Conservation (phyloP, 2,113 vertebrate species). For the Athene noctua region DNA sequence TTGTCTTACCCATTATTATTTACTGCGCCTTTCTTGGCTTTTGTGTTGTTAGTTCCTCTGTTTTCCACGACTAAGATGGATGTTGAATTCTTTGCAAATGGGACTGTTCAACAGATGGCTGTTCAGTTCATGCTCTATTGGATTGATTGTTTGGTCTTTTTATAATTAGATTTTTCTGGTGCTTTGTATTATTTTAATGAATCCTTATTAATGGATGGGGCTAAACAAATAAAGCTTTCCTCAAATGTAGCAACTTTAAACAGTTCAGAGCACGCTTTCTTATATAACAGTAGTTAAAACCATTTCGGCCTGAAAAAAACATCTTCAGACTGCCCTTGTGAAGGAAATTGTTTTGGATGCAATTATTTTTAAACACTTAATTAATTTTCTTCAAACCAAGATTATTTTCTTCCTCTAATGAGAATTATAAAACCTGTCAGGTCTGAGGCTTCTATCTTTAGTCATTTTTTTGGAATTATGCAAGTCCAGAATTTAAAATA, state of each 20-base stretch:
- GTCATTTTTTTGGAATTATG: conserved; percentile 37
- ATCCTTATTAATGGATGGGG: conserved; percentile 30
- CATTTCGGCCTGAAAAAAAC: not conserved
- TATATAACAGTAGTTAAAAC: not conserved
- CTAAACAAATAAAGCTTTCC: conserved; percentile 30
- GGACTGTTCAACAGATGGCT: conserved; percentile 55
- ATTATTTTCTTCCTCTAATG: conserved; percentile 44
- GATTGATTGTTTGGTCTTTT: conserved; percentile 47
- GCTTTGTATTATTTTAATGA: conserved; percentile 67
- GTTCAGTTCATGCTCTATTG: conserved; percentile 48
- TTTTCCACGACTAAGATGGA: conserved; percentile 1
- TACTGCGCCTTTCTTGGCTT: not conserved
- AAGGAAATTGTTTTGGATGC: not conserved
- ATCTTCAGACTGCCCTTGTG: not conserved
- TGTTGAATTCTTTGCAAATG: conserved; percentile 30
- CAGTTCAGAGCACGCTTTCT: not conserved
- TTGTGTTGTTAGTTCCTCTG: not conserved
- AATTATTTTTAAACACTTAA: conserved; percentile 18
- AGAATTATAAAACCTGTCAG: conserved; percentile 44
- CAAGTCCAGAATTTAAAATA: conserved; percentile 56
- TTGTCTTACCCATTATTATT: not conserved
- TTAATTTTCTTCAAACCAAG: conserved; percentile 32
- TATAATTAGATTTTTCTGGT: conserved; percentile 50
- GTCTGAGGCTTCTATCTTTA: conserved; percentile 45
- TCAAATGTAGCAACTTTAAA: not conserved